Evolutionary conservation across 2,113 vertebrate species (phyloP).

Genomic region (Panthera uncia): DNA sequence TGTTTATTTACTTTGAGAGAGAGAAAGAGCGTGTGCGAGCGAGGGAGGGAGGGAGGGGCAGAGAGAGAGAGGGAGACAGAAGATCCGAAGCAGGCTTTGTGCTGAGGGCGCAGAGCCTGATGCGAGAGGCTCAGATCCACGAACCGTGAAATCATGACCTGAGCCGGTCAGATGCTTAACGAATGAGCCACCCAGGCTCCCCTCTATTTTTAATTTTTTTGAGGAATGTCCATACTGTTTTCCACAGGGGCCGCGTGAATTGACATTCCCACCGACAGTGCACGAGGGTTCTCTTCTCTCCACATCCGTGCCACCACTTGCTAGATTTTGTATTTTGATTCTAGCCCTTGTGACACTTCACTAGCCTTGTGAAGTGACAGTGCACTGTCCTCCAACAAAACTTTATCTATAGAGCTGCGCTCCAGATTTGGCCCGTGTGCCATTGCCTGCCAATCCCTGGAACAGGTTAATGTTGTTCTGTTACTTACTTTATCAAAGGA

Average conservation of each 20-base stretch:
- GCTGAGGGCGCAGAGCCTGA: too few species aligned
- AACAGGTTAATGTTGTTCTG: not conserved
- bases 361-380: not conserved
- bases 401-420: not conserved
- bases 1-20: too few species aligned
- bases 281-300: not conserved
- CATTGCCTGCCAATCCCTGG: not conserved
- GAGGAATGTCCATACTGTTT: not conserved
- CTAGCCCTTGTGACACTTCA: not conserved
- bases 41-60: too few species aligned
- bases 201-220: not conserved
- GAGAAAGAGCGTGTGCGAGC: accelerated
- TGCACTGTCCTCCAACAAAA: not conserved
- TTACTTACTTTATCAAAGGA: not conserved
- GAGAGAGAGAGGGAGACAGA: too few species aligned
- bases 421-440: not conserved
- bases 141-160: too few species aligned
- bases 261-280: not conserved
- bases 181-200: too few species aligned
- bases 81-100: too few species aligned
- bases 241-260: not conserved
- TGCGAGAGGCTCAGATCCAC: too few species aligned
- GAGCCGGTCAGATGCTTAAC: too few species aligned
- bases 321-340: not conserved
- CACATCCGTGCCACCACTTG: not conserved